Evolutionary conservation across 1,140 invertebrate species (phyloP), one percentile per base, ranked within the genome.

Genomic region (Micrasema minimum): DNA sequence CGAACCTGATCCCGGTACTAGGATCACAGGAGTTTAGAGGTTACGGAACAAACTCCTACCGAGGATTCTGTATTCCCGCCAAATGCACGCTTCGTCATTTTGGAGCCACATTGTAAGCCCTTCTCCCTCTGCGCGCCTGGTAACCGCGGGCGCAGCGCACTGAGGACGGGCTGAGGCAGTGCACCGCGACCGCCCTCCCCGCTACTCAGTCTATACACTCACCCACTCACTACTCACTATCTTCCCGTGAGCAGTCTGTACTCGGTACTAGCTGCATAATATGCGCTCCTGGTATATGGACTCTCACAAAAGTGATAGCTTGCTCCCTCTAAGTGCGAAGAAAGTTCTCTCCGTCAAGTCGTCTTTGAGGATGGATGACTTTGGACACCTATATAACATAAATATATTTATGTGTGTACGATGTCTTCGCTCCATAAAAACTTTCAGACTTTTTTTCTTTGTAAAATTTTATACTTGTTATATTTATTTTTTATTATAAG

Each of bases 291-390:
- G 57, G 57, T 18, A 62, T 7, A 12, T 11, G 4, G 57, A 62
- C 57, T 62, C 38, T 43, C 10, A 20, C 57, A 57, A 31, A 57
- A 57, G 31, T 57, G 53, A 57, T 57, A 57, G 53, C 53, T 57
- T 37, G 53, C 53, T 51, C 48, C 20, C 18, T n/a, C n/a, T n/a
- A n/a, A n/a, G n/a, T n/a, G n/a, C n/a, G n/a, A n/a, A n/a, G n/a
- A n/a, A n/a, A n/a, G 5, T 46, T 50, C 46, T 2, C 16, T 20
- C 20, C 48, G 14, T n/a, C 18, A 16, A 16, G 41, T 7, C 6
- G 38, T 41, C 5, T 43, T 3, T 14, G 41, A 43, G 12, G 38
- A 10, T 6, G 0, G 11, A 43, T n/a, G 41, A 43, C 2, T 43
- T 43, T 43, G 12, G 16, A 41, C 14, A 6, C 14, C 38, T n/a